Base-by-base conservation (phyloP, 2,113 vertebrate species). In the Morone chrysops region DNA sequence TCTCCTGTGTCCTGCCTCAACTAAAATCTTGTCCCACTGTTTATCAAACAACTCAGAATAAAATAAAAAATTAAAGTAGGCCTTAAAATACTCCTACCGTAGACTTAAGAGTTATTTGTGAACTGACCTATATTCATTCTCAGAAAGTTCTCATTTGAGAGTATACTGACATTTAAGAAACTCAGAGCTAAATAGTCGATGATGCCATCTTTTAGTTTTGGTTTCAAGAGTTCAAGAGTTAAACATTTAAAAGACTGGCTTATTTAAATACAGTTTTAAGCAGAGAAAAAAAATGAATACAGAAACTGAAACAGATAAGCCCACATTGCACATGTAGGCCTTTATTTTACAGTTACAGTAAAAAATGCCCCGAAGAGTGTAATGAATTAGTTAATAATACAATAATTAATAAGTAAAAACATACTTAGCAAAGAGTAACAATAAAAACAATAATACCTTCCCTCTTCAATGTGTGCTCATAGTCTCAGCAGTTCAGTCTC, bases 41-140 rank as follows among this genome's bases (percentile, higher is more conserved):
- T 54, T 20, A 40, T 72, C 48, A 72, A 36, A 70, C 53, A 36
- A 18, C 31, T 67, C 17, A 54, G 57, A 78, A 43, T 60, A 17
- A 75, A 41, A 36, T 17, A n/a, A 2, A 51, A 40, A 41, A 31
- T 61, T 56, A n/a, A 70, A 56, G n/a, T 14, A 22, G 20, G 6
- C 45, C 38, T 16, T 51, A n/a, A 54, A 72, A 56, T 16, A 18
- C 40, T 72, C 48, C 18, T n/a, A 7, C 7, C 11, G 36, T 45
- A 69, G 25, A 67, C 20, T 31, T 18, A 11, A 6, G 4, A 8
- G 0, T 76, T 50, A 22, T 69, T 60, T 5, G 48, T 47, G 51
- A 70, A 20, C 10, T 62, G 13, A 25, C 43, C 45, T 50, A 6
- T 8, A 60, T 43, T 7, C 8, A 17, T 53, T 62, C 22, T 53